Evolutionary conservation across 1,140 invertebrate species (phyloP).

Genomic region (Elysia chlorotica): DNA sequence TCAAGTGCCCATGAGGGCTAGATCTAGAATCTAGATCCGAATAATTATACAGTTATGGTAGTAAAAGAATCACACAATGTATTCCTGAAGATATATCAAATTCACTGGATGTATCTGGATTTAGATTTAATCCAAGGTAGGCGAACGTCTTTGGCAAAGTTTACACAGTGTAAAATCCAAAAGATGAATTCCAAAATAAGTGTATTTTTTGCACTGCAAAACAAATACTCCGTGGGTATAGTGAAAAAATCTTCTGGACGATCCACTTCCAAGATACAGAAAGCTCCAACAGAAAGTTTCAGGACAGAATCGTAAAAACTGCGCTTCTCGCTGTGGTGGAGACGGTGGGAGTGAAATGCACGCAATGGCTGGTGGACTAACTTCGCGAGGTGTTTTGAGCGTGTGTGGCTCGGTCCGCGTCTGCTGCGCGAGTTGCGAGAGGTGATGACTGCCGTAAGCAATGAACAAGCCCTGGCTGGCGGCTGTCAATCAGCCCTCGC

Average conservation of each 20-base stretch:
- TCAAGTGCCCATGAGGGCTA: neutral
- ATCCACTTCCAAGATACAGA: too few relatives aligned
- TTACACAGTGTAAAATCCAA: neutral
- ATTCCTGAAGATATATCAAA: neutral
- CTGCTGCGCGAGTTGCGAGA: slow-evolving; percentile 4
- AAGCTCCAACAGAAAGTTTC: neutral
- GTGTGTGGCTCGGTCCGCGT: neutral
- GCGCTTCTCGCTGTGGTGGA: neutral
- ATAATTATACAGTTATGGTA: neutral
- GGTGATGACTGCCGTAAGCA: slow-evolving; percentile 20
- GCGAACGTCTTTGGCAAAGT: too few relatives aligned
- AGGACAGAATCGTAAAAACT: neutral
- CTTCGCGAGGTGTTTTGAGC: neutral
- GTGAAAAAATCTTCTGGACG: too few relatives aligned
- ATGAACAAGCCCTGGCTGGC: slow-evolving; percentile 24
- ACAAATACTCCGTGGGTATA: too few relatives aligned
- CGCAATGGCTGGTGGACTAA: neutral
- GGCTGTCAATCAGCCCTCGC: slow-evolving; percentile 46
- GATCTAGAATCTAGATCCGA: neutral
- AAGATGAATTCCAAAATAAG: neutral
- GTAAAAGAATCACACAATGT: neutral
- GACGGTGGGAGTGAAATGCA: neutral
- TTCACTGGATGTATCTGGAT: neutral
- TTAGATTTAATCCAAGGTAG: neutral
- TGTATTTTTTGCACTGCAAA: too few relatives aligned